Evolutionary conservation across 92 coral and sea anemone species (phyloP), one percentile per base, ranked within the genome.

Genomic region (Umimayanthus chanpuru): DNA sequence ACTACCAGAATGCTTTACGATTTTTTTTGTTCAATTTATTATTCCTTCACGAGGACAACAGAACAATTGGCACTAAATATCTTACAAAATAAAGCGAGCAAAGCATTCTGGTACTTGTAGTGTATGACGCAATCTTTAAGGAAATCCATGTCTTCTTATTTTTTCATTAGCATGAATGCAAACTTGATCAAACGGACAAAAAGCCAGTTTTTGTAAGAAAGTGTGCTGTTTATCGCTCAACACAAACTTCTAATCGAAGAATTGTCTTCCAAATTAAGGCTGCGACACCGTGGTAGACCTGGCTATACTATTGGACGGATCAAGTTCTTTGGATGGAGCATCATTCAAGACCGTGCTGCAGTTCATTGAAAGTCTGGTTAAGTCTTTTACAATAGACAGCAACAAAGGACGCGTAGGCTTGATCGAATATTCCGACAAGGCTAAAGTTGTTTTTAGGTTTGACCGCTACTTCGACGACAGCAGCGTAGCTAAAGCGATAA

Each of bases 401-500:
- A 65, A 81, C 85, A 81, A 58, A 28, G 85, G 71, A 6, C 85
- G 85, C 8, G 30, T 81, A 23, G 85, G 85, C 16, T 1, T 81
- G 85, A 81, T 81, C 67, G 85, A 81, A 41, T 81, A 81, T 81
- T 81, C 85, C n/a, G 66, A 70, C 65, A 43, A 6, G 16, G 43
- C 87, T 18, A 71, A 14, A 53, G 87, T 70, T 26, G 26, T 6
- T 18, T 83, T 83, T 83, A 78, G 66, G 41, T 83, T 83, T 47
- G 64, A 68, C 29, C 77, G 61, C 14, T 83, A 70, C n/a, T 29
- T 28, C 10, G 87, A 83, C 30, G 78, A 47, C 23, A 68, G 0
- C 40, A 83, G 87, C 43, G 29, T 43, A 44, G 29, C 61, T 9
- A 83, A 83, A 20, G 87, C 87, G 6, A 70, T 83, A 15, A 68